phyloP scores from a whole-genome alignment of 2,888 invertebrate genomes.

The Odontothrips loti region DNA sequence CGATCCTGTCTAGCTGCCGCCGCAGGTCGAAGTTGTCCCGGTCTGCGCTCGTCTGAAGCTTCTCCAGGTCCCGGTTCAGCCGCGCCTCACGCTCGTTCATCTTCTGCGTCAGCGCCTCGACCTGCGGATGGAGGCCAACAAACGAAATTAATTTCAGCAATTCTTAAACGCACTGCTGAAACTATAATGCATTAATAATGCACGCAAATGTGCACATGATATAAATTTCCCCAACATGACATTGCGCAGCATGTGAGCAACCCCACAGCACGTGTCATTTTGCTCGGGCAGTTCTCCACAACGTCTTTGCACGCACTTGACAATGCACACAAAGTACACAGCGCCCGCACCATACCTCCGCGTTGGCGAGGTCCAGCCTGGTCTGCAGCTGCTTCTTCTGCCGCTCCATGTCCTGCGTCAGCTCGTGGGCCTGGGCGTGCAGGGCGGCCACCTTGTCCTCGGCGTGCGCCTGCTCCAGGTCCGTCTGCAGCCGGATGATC shows the following conservation, averaged over 20 bases:
- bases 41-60: constrained; percentile 62
- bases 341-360: not conserved
- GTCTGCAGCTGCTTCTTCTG: not conserved
- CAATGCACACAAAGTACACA: no score
- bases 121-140: constrained; percentile 52
- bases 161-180: no score
- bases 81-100: constrained; percentile 59
- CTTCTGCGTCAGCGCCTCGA: constrained; percentile 61
- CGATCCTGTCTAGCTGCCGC: constrained; percentile 66
- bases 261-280: no score
- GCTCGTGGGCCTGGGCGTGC: constrained; percentile 1
- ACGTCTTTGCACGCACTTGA: no score
- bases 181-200: no score
- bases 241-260: no score
- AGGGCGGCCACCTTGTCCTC: constrained; percentile 28
- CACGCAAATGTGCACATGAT: no score
- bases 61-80: constrained; percentile 53
- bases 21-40: constrained; percentile 66
- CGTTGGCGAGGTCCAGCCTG: not conserved
- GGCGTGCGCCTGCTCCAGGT: constrained; percentile 31
- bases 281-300: no score
- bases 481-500: constrained; percentile 31
- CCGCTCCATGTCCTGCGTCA: not conserved
- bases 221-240: no score
- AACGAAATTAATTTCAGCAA: no score